A percentile compares a stretch with the other conserved stretches of the same genome.
phyloP scores from a whole-genome alignment of 2,113 vertebrate species.

The Cheilinus undulatus region DNA sequence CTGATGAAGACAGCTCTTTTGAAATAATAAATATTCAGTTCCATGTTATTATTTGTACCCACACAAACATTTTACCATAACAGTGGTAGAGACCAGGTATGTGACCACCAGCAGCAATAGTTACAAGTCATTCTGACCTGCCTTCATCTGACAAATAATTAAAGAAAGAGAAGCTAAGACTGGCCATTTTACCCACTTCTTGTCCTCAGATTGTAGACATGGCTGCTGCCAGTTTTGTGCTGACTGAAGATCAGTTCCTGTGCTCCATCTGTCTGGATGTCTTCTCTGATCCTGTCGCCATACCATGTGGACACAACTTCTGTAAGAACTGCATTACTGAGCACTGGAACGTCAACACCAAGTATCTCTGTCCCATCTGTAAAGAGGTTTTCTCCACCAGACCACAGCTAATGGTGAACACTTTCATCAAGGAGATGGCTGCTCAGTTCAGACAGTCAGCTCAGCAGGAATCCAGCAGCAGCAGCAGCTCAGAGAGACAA shows the following conservation, averaged over 20 bases:
- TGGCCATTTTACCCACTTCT: too few species aligned
- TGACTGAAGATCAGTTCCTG: not conserved
- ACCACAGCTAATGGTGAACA: conserved; percentile 1
- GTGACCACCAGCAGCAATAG: too few species aligned
- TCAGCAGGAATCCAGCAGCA: conserved; percentile 1
- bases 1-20: too few species aligned
- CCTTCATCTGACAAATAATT: not conserved
- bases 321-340: not conserved
- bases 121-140: too few species aligned
- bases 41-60: too few species aligned
- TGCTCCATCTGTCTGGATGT: not conserved
- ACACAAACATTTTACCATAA: too few species aligned
- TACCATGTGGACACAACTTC: not conserved
- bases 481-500: conserved; percentile 1
- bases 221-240: not conserved
- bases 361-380: not conserved
- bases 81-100: too few species aligned
- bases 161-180: not conserved
- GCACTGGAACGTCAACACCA: not conserved
- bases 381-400: not conserved
- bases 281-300: not conserved
- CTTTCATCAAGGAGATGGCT: not conserved
- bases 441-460: not conserved
- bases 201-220: not conserved
- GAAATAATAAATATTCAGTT: too few species aligned